These are phyloP conservation scores for Alviniconcha marisindica DNA, from an alignment of 1,140 invertebrate genomes.

Conservation along the genomic window DNA sequence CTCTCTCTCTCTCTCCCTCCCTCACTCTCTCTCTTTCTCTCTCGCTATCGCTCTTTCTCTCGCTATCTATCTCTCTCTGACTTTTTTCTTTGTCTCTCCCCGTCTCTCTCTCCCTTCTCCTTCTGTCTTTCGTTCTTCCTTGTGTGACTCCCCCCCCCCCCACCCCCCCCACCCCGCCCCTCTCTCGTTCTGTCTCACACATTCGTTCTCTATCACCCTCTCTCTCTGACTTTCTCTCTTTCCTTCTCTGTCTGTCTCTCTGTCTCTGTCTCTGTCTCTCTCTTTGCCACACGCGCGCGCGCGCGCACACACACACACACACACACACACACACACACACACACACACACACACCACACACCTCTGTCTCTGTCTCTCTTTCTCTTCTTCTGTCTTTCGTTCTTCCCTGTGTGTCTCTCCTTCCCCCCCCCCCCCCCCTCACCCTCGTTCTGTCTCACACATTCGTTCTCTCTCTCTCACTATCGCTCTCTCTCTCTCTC, in stretches of 20 bases:
- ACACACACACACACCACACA: background rate
- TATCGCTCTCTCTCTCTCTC: too few species aligned
- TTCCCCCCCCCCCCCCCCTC: too few species aligned
- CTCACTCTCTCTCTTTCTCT: background rate
- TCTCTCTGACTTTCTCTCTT: constrained; percentile 16
- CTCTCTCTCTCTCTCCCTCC: background rate
- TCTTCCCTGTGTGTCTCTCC: background rate
- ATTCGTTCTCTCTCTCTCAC: too few species aligned
- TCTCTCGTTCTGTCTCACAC: background rate
- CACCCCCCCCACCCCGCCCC: too few species aligned
- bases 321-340: background rate
- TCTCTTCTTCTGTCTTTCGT: background rate
- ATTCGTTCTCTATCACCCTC: background rate
- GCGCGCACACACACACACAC: background rate
- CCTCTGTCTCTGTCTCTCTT: background rate
- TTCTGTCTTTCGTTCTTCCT: too few species aligned
- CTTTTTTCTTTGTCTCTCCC: background rate
- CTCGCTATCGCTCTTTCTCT: background rate
- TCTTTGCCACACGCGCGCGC: background rate
- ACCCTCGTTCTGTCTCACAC: too few species aligned
- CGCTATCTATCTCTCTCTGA: background rate
- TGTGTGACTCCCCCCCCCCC: too few species aligned
- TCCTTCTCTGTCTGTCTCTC: background rate
- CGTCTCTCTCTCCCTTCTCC: constrained; percentile 11
- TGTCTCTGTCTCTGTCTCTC: background rate